Conservation (phyloP, 2,888 invertebrate species). For the Lamellibrachia columna region DNA sequence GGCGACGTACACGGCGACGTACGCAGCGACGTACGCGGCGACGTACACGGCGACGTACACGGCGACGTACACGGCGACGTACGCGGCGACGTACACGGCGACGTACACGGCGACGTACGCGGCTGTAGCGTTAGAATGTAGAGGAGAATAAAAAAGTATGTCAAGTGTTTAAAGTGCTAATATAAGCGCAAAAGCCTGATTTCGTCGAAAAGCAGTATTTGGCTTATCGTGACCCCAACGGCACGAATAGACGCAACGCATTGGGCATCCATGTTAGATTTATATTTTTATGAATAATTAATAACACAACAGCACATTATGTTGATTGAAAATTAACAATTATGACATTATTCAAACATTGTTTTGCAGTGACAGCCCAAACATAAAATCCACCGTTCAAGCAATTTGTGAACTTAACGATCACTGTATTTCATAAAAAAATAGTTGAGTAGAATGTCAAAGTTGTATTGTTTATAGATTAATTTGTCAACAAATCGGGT, state of each 20-base stretch:
- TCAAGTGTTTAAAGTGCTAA: background rate
- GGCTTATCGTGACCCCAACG: background rate
- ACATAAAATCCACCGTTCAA: too few relatives aligned
- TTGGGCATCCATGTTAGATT: background rate
- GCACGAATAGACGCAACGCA: background rate
- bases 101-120: too few relatives aligned
- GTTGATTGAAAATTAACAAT: background rate
- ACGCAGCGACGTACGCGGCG: too few relatives aligned
- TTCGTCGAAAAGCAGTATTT: background rate
- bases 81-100: too few relatives aligned
- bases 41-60: too few relatives aligned
- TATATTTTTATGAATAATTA: background rate
- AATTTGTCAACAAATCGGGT: background rate
- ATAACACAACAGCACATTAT: background rate
- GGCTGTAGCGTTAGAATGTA: too few relatives aligned
- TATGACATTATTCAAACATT: too few relatives aligned
- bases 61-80: too few relatives aligned
- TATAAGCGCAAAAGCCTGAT: background rate
- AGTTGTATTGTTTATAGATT: background rate
- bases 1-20: background rate
- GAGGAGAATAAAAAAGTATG: too few relatives aligned
- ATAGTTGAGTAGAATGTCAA: background rate
- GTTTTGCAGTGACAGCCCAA: too few relatives aligned
- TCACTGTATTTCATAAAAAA: background rate
- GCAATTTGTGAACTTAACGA: too few relatives aligned